Base-by-base conservation (phyloP, 2,113 vertebrate genomes). In the Lepidothrix coronata region DNA sequence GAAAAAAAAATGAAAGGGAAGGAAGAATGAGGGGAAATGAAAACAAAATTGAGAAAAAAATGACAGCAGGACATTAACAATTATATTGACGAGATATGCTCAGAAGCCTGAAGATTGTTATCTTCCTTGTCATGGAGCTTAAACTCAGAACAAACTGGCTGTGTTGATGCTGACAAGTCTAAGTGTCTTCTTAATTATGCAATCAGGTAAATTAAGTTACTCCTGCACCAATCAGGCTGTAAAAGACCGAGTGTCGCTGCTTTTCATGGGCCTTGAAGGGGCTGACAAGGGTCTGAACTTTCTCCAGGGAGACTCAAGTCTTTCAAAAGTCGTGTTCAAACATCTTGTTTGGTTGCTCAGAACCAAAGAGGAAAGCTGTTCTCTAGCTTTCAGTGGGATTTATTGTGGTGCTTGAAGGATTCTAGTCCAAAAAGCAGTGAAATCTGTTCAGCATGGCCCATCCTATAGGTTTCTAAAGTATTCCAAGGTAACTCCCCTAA, bases 131-230 rank as follows among this genome's bases (percentile, higher is more conserved):
- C 86, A 81, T 74, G 89, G 80, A 92, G 90, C 72, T 97, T 93
- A 72, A 97, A 90, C 94, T 74, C 78, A 77, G 81, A 89, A 93
- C 75, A 90, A 84, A 72, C 61, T 67, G 89, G 11, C 65, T 90
- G 62, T 39, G 80, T 12, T 85, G 94, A 82, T 96, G 91, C 88
- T 96, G 95, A 96, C 86, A 95, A 77, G 72, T 68, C 43, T 82
- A 72, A 97, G 62, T 59, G 71, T 65, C 92, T 95, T 85, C 55
- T 96, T 96, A 94, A 97, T 96, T 97, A 93, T 65, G 75, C 58
- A 91, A 72, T 82, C 93, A 94, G 85, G 25, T 62, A 85, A 95
- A 97, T 91, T 52, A 89, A 92, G 51, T 66, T 73, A 28, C 37
- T 48, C 8, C 78, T 24, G 92, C 73, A 68, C 55, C 90, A 67